Conservation (phyloP, 2,888 invertebrate species). For the Schrankia costaestrigalis region DNA sequence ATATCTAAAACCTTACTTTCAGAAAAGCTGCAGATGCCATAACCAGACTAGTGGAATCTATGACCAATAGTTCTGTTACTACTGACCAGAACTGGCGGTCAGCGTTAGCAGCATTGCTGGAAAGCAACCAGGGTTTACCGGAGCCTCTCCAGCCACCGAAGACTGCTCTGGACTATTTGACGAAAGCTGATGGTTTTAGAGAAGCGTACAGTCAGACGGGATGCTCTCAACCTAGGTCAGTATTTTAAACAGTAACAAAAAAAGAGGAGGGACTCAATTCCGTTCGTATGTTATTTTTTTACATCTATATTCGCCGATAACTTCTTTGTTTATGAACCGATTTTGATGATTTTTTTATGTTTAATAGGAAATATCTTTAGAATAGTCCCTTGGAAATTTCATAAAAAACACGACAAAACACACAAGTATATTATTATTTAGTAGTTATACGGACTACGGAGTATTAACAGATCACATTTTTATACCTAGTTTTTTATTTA, state of each 20-base stretch:
- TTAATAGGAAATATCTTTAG: too few species aligned
- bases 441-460: too few species aligned
- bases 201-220: slow-evolving; percentile 85
- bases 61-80: slow-evolving; percentile 38
- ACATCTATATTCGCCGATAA: too few species aligned
- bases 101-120: slow-evolving; percentile 82
- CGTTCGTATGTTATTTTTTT: neutral
- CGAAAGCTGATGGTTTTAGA: slow-evolving; percentile 81
- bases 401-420: too few species aligned
- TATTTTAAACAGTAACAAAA: neutral
- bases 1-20: neutral
- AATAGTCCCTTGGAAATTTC: too few species aligned
- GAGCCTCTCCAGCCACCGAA: slow-evolving; percentile 80
- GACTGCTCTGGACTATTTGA: slow-evolving; percentile 84
- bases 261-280: neutral
- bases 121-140: slow-evolving; percentile 78
- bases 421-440: too few species aligned
- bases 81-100: slow-evolving; percentile 68
- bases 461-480: too few species aligned
- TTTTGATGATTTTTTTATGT: neutral
- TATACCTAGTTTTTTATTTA: too few species aligned
- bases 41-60: slow-evolving; percentile 29
- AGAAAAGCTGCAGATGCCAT: slow-evolving; percentile 65
- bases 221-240: slow-evolving; percentile 83
- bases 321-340: neutral